Conservation (phyloP, 2,113 vertebrate species). For the Pterocles orientalis region DNA sequence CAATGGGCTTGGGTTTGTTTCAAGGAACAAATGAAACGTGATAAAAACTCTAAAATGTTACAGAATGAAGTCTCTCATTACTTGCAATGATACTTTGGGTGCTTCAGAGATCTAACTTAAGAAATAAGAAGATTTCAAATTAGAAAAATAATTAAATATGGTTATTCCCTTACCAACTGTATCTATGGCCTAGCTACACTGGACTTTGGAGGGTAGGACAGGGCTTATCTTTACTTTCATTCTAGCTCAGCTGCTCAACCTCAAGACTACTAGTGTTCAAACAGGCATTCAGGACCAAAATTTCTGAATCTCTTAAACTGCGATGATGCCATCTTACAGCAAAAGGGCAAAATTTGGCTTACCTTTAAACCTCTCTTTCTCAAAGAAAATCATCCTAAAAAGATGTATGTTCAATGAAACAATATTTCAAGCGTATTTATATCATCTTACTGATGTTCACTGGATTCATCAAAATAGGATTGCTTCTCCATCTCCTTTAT, state of each 20-base stretch:
- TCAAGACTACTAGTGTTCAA: background rate
- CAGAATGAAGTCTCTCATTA: background rate
- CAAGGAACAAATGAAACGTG: background rate
- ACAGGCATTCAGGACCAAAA: background rate
- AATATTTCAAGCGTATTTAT: background rate
- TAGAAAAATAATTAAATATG: background rate
- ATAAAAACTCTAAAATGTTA: background rate
- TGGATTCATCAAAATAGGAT: background rate
- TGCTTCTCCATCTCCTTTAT: constrained; percentile 57
- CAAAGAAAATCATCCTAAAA: background rate
- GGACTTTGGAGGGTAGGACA: background rate
- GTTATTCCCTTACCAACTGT: background rate
- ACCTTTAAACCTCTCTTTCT: background rate
- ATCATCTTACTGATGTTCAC: background rate
- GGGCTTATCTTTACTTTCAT: background rate
- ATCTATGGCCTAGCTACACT: background rate
- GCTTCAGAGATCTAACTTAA: background rate
- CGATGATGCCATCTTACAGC: background rate
- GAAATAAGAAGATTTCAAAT: background rate
- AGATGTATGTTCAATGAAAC: constrained; percentile 1
- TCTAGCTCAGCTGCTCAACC: background rate
- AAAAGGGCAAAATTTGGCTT: background rate
- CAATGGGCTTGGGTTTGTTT: background rate
- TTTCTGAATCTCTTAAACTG: background rate
- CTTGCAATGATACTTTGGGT: background rate